phyloP scores from a whole-genome alignment of 2,113 vertebrate species.

The Hassar affinis region DNA sequence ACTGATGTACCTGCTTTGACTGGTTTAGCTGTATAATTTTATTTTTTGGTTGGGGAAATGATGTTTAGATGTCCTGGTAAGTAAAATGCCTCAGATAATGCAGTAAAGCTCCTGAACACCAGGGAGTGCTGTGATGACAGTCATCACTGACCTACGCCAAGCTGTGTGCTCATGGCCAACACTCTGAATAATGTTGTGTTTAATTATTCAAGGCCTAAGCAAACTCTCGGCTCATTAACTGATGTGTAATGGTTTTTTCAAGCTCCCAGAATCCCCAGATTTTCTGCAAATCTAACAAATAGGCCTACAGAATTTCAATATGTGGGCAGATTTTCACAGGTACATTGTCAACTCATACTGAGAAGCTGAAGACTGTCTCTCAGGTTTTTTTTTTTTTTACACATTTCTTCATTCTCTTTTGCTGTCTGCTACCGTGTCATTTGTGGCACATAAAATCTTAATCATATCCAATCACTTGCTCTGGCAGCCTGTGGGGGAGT shows the following conservation, averaged over 20 bases:
- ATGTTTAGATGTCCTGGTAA: background rate
- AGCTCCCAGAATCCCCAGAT: conserved; percentile 4
- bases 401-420: conserved; percentile 14
- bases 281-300: conserved; percentile 7
- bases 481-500: conserved; percentile 32
- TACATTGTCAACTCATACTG: background rate
- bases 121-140: conserved; percentile 69
- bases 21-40: conserved; percentile 29
- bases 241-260: conserved; percentile 40
- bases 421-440: conserved; percentile 9
- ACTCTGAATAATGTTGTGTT: conserved; percentile 5
- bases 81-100: conserved; percentile 9
- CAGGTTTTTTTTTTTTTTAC: background rate
- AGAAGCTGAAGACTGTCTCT: background rate
- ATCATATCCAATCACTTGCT: conserved; percentile 41
- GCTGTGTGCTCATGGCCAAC: background rate
- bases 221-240: conserved; percentile 32
- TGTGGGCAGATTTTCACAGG: conserved; percentile 32
- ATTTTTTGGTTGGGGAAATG: background rate
- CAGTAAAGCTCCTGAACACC: conserved; percentile 54
- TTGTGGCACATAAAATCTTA: conserved; percentile 31
- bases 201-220: conserved; percentile 20
- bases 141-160: conserved; percentile 28
- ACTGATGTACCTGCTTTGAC: conserved; percentile 42
- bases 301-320: background rate